Evolutionary conservation across 2,113 vertebrate species (phyloP), one percentile per base, ranked within the genome.

Genomic region (Melanerpes aurifrons): DNA sequence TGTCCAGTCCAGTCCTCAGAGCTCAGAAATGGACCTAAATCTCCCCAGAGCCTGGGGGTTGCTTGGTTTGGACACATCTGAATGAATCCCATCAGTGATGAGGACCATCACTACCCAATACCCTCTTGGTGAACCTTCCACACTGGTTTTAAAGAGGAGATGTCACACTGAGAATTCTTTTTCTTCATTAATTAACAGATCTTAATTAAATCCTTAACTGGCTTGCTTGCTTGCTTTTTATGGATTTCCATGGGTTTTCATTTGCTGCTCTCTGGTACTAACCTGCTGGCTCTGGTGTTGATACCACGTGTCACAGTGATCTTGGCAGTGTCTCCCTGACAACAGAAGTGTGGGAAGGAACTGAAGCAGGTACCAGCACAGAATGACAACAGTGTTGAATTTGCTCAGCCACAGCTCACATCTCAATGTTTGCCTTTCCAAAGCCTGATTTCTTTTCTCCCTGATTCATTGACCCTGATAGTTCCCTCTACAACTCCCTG

Each of bases 261-360:
- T 82, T 74, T 72, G 85, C 93, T 88, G 91, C 85, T 92, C 20
- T 83, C 64, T 20, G 25, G 43, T 91, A 71, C 88, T 91, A 83
- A 91, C 92, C 89, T 68, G 86, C 71, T 91, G 78, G 71, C 72
- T 74, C 71, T 80, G 89, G 63, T 59, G 26, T 25, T 15, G 72
- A 54, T 26, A 21, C 69, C 56, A 1, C 45, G 1, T 7, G 70
- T 22, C 0, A 0, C 7, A 35, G 61, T 77, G 78, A 56, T 59
- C 58, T 72, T 16, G 1, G 82, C 77, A 63, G 89, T 43, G 2
- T 81, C 93, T 94, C 62, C 63, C 21, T 62, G 80, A 76, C 86
- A 74, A 29, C 54, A 87, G 45, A 85, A 15, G 8, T 71, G 29
- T 31, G 69, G 83, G 73, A 62, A 86, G 63, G 75, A 90, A 45